phyloP scores from a whole-genome alignment of 2,113 vertebrate species.

The Polypterus bichir region DNA sequence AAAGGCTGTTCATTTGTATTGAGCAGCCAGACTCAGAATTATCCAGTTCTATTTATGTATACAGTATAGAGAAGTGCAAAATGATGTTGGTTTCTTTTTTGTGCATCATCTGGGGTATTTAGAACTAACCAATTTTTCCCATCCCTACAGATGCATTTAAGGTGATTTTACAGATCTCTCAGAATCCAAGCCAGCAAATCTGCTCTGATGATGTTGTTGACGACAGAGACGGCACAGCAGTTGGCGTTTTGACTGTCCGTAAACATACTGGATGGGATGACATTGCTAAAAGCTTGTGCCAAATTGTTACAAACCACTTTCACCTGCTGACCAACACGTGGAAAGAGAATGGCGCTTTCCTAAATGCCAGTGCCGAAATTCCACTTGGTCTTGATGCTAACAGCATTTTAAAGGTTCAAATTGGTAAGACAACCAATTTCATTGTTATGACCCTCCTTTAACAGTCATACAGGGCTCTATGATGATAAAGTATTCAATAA shows the following conservation, averaged over 20 bases:
- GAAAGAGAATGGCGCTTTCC: slow-evolving; percentile 43
- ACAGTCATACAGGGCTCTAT: too few species aligned
- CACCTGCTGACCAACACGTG: slow-evolving; percentile 59
- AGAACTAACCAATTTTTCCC: not conserved
- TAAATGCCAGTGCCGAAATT: slow-evolving; percentile 40
- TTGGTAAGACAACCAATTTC: slow-evolving; percentile 36
- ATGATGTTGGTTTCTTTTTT: too few species aligned
- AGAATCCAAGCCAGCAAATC: slow-evolving; percentile 41
- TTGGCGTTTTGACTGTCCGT: slow-evolving; percentile 55
- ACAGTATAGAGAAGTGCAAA: too few species aligned
- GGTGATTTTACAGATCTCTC: slow-evolving; percentile 55
- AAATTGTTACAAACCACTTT: slow-evolving; percentile 58
- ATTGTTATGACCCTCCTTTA: too few species aligned
- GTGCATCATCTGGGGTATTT: too few species aligned
- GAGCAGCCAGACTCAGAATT: too few species aligned
- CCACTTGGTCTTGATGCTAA: slow-evolving; percentile 48
- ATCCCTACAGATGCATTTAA: slow-evolving; percentile 58
- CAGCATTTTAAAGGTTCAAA: slow-evolving; percentile 49
- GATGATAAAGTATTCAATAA: too few species aligned
- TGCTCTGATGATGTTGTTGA: slow-evolving; percentile 47
- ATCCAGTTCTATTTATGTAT: too few species aligned
- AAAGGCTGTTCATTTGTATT: too few species aligned
- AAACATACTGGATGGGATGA: slow-evolving; percentile 65
- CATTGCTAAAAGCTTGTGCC: slow-evolving; percentile 55
- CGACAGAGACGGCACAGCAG: slow-evolving; percentile 34